Evolutionary conservation across 2,113 vertebrate genomes (phyloP), one percentile per base, ranked within the genome.

Genomic region (Nannobrachium achirus): DNA sequence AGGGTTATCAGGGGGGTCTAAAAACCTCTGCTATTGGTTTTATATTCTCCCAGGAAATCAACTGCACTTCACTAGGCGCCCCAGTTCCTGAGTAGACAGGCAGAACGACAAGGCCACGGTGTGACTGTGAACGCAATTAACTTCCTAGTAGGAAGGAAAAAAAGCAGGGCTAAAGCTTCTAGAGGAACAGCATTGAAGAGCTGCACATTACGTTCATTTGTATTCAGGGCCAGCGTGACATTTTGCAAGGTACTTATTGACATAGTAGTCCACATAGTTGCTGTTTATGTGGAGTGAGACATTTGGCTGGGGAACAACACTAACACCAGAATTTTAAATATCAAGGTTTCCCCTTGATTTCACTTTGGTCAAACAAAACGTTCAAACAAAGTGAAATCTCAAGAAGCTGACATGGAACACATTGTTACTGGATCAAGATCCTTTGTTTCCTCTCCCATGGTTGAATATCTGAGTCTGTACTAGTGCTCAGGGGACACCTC

Each of bases 391-490:
- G 39, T 65, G 59, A 63, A 63, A 63, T 13, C 14, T 58, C 19
- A 11, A 11, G 7, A 7, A 1, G 11, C 6, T 44, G 6, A 44
- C 9, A 2, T 8, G 42, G 42, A 2, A 44, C 7, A 8, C 42
- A 10, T 11, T 44, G 42, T 10, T 44, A 8, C 42, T 44, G 42
- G 48, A 41, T 45, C 46, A 50, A 6, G 44, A 16, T 45, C 25
- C 8, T 5, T 60, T 33, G 38, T 15, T 60, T 9, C 2, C 50
- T 2, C 25, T 14, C 20, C 44, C 16, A 33, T 33, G 46, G n/a
- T 57, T 14, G 0, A 51, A 56, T n/a, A 39, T n/a, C 84, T 79
- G 76, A 82, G 81, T 80, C 73, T 20, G 75, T 61, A 63, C 81
- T 68, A 79, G 86, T 50, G 77, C 59, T 88, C 75, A 74, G 71